These are phyloP conservation scores for Aethes cnicana DNA, from an alignment of 2,888 invertebrate genomes.

Conservation along the genomic window DNA sequence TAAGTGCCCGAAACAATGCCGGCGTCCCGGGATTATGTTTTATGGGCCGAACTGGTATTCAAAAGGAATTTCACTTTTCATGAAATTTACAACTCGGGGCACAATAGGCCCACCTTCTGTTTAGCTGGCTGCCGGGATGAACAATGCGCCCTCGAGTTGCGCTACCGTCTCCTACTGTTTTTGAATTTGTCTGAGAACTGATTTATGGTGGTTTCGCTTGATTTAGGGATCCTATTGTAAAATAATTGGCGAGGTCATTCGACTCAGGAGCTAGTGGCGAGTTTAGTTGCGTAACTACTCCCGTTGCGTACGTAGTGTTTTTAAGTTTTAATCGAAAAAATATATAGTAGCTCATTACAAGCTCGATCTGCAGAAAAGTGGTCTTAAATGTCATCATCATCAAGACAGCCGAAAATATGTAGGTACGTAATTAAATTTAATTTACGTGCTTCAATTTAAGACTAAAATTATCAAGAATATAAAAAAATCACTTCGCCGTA, in stretches of 20 bases:
- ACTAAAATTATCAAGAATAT: slow-evolving; percentile 17
- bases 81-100: slow-evolving; percentile 80
- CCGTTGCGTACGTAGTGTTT: slow-evolving; percentile 46
- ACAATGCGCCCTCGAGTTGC: slow-evolving; percentile 75
- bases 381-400: too few relatives aligned
- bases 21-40: slow-evolving; percentile 71
- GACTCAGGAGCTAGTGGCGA: slow-evolving; percentile 51
- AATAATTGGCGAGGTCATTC: slow-evolving; percentile 69
- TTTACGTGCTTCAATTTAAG: not conserved
- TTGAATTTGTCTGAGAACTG: slow-evolving; percentile 76
- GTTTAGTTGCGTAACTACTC: slow-evolving; percentile 62
- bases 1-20: slow-evolving; percentile 78
- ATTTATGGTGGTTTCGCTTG: slow-evolving; percentile 70
- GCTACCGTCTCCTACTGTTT: slow-evolving; percentile 82
- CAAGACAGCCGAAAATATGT: not conserved
- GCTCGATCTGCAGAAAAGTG: too few relatives aligned
- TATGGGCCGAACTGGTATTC: slow-evolving; percentile 76
- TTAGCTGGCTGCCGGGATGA: slow-evolving; percentile 73
- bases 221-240: slow-evolving; percentile 77
- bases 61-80: slow-evolving; percentile 83
- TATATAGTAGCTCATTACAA: too few relatives aligned
- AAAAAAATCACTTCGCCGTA: too few relatives aligned
- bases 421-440: slow-evolving; percentile 12
- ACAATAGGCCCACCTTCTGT: slow-evolving; percentile 80
- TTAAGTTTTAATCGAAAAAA: slow-evolving; percentile 32